phyloP scores from a whole-genome alignment of 2,888 invertebrate genomes.

The Trichacis sp. region DNA sequence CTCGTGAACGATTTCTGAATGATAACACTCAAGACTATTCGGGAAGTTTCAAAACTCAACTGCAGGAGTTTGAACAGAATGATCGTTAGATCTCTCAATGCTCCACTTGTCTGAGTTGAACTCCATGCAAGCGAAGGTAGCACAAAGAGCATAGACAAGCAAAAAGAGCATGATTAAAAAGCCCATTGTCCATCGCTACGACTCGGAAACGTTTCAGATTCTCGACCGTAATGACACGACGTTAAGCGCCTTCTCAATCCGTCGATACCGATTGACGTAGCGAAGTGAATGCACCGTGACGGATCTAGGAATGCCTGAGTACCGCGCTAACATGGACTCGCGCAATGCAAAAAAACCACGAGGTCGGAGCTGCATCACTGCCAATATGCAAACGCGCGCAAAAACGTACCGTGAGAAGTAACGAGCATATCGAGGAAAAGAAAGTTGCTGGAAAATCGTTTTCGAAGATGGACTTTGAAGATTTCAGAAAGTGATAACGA shows the following conservation, averaged over 20 bases:
- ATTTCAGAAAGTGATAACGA: no score
- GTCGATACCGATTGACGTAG: constrained; percentile 40
- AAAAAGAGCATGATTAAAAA: constrained; percentile 50
- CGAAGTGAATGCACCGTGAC: constrained; percentile 45
- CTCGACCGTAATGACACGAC: constrained; percentile 34
- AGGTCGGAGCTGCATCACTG: constrained; percentile 6
- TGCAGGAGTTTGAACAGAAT: neutral
- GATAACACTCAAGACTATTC: neutral
- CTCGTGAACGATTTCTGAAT: neutral
- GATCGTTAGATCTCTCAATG: constrained; percentile 38
- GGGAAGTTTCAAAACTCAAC: neutral
- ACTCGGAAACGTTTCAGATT: constrained; percentile 41
- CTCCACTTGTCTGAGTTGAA: constrained; percentile 48
- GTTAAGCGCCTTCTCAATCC: constrained; percentile 36
- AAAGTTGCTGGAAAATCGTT: no score
- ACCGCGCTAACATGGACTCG: constrained; percentile 9
- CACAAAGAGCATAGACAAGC: constrained; percentile 23
- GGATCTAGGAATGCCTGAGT: constrained; percentile 26
- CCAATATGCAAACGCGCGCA: neutral
- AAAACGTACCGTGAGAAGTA: neutral
- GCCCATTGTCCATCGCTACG: constrained; percentile 45
- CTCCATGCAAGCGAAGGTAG: constrained; percentile 10
- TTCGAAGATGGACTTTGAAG: no score
- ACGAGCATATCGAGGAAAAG: no score
- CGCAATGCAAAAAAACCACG: constrained; percentile 18